A percentile compares a stretch with the other conserved stretches of the same genome.
Evolutionary conservation across 2,888 invertebrate species (phyloP).

Genomic region (Tigriopus californicus): DNA sequence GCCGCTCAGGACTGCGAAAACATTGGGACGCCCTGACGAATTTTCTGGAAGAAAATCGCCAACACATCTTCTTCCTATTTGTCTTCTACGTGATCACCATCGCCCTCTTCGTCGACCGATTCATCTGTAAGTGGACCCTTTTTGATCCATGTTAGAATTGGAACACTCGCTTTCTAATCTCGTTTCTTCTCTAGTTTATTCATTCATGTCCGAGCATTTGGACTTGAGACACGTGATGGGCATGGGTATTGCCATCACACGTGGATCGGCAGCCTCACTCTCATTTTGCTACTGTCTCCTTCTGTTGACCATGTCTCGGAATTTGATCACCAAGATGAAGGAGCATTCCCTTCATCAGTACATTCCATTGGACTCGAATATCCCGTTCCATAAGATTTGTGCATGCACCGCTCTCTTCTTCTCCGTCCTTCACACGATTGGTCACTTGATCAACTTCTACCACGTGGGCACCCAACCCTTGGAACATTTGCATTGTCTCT

Average conservation of each 20-base stretch:
- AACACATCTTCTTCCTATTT: conserved; percentile 85
- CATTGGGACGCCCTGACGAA: conserved; percentile 76
- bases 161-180: background rate
- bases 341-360: conserved; percentile 85
- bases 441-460: conserved; percentile 91
- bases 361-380: conserved; percentile 80
- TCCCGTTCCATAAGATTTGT: conserved; percentile 85
- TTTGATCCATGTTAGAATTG: background rate
- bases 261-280: conserved; percentile 80
- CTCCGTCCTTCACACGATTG: conserved; percentile 73
- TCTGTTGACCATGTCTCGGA: conserved; percentile 75
- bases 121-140: conserved; percentile 49
- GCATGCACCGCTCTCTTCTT: conserved; percentile 87
- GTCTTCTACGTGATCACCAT: conserved; percentile 86
- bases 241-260: conserved; percentile 80
- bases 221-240: conserved; percentile 93
- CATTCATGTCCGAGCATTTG: conserved; percentile 87
- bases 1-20: conserved; percentile 45
- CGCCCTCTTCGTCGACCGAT: conserved; percentile 79
- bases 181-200: conserved; percentile 45
- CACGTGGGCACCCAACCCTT: conserved; percentile 89
- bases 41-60: conserved; percentile 82
- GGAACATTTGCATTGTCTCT: conserved; percentile 74
- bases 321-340: conserved; percentile 75
- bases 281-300: conserved; percentile 86